These are phyloP conservation scores for Acromyrmex echinatior DNA, from an alignment of 1,140 invertebrate species.

Conservation along the genomic window DNA sequence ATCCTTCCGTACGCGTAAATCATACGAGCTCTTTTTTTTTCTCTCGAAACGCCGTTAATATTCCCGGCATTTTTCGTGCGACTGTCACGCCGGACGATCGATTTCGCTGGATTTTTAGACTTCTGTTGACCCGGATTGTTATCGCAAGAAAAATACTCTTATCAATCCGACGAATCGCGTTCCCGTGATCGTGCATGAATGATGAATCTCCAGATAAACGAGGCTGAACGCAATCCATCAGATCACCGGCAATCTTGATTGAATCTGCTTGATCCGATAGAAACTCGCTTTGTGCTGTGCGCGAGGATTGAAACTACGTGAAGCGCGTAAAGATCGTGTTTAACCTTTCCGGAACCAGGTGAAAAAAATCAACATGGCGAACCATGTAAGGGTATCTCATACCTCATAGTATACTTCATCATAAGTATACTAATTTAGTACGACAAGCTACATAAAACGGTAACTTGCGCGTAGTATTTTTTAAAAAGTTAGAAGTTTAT, in stretches of 20 bases:
- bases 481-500: too few species aligned
- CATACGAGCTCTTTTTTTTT: conserved; percentile 46
- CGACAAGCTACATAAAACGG: too few species aligned
- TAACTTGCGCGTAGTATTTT: too few species aligned
- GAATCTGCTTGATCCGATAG: conserved; percentile 11
- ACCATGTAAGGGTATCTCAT: too few species aligned
- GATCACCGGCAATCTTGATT: conserved; percentile 26
- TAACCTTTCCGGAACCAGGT: background rate
- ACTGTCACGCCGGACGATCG: conserved; percentile 46
- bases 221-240: conserved; percentile 15
- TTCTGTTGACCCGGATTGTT: conserved; percentile 44
- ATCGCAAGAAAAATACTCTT: conserved; percentile 53
- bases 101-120: conserved; percentile 37
- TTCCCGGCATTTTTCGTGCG: conserved; percentile 46
- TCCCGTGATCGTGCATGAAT: conserved; percentile 26
- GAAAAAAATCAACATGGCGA: too few species aligned
- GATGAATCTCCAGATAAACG: conserved; percentile 20
- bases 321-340: conserved; percentile 4
- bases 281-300: background rate
- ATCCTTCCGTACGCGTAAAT: conserved; percentile 59
- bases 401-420: too few species aligned
- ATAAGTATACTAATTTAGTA: too few species aligned
- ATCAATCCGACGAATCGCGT: conserved; percentile 35
- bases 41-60: conserved; percentile 64
- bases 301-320: conserved; percentile 8